Percentiles rank a stretch among this genome's conserved stretches.
Conservation (phyloP, 2,797 vertebrate species). For the Malurus leucopterus region DNA sequence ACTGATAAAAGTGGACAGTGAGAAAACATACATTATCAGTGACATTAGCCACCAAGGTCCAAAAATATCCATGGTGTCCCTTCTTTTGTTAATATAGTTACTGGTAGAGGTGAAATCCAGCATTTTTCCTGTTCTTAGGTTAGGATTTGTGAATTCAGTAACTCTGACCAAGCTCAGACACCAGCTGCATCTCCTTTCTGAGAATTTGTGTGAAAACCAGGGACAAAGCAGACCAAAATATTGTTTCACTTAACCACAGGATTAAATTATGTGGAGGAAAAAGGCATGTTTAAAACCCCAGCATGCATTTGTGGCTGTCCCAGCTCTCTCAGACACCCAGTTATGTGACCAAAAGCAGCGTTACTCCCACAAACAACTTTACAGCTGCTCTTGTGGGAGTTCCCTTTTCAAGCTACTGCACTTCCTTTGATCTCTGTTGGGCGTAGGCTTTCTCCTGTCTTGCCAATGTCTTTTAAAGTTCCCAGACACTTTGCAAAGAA, state of each 20-base stretch:
- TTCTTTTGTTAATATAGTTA: background rate
- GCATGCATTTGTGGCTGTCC: background rate
- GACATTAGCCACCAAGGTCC: background rate
- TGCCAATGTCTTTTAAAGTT: background rate
- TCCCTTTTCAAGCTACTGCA: background rate
- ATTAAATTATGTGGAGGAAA: conserved; percentile 3
- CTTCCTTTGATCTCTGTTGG: conserved; percentile 24
- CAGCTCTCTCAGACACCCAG: background rate
- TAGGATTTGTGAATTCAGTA: background rate
- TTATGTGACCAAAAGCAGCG: background rate
- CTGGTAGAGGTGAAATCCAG: background rate
- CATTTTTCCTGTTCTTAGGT: background rate
- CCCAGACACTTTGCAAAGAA: background rate
- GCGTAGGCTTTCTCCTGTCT: background rate
- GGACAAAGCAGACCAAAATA: background rate
- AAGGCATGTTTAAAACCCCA: background rate
- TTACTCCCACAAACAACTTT: conserved; percentile 24
- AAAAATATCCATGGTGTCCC: background rate
- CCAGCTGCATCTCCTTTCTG: background rate
- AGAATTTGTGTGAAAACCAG: conserved; percentile 13
- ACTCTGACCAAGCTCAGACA: background rate
- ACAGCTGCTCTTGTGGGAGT: background rate
- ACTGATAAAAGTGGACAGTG: background rate
- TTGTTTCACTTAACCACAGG: conserved; percentile 1
- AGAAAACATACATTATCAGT: background rate